Base-by-base conservation (phyloP, 2,797 vertebrate species). In the Cryptoblepharus egeriae region DNA sequence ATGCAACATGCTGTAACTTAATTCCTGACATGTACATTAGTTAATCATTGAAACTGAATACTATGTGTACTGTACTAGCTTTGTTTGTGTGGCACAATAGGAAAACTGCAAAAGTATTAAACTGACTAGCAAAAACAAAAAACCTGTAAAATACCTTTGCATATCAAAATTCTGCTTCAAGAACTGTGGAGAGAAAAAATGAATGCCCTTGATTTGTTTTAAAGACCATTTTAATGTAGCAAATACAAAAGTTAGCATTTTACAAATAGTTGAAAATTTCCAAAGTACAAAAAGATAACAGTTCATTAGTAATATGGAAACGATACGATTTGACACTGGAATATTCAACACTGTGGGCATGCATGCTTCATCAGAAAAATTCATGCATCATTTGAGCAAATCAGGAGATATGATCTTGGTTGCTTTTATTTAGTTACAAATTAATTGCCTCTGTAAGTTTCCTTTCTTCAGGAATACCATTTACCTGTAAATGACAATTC, bases 381-480 rank as follows among this genome's bases (percentile, higher is more conserved):
- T 88, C 95, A 94, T 94, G 95, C 94, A 88, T 87, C 83, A 79
- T 26, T 87, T 76, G 88, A 84, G 83, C 77, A 87, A 80, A 55
- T 55, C 72, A 85, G 82, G 77, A 84, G 87, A 69, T 42, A 4
- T 28, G 68, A 5, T 35, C 55, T 74, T 68, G 77, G 83, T 52
- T 83, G 71, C 77, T 24, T 49, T 57, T 81, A 87, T 92, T 68
- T 73, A 83, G 79, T 97, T 97, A 99, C 93, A 99, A 95, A 93
- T 98, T 97, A 88, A 98, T 95, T 8, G 97, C 98, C 94, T 99
- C 98, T 0, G 98, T 98, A 91, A 99, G 97, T 87, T 99, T 99
- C 87, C 98, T 96, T 92, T 99, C 98, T 93, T 99, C 99, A 99
- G 98, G 98, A 97, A 99, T 99, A 97, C 98, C 99, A 99, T 99